These are phyloP conservation scores for Ophiodon elongatus DNA, from an alignment of 2,113 vertebrate genomes.

Conservation along the genomic window DNA sequence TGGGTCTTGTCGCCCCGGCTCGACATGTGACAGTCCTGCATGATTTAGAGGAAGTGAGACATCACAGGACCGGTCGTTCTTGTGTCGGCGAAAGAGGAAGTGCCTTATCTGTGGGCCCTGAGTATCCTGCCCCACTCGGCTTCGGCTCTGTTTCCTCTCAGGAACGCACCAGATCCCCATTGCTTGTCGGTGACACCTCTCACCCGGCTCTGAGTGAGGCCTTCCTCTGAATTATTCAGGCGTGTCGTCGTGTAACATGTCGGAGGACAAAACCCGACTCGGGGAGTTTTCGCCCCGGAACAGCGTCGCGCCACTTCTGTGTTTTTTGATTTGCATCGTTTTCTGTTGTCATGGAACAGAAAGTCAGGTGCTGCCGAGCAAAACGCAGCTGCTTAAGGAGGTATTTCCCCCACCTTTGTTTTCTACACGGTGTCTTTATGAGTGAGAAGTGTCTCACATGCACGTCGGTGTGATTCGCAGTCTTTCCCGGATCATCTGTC, in stretches of 20 bases:
- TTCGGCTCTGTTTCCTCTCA: conserved; percentile 42
- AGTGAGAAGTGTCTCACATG: not conserved
- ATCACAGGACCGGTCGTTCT: conserved; percentile 3
- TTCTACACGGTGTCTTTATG: not conserved
- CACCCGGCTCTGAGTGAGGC: not conserved
- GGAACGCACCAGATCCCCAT: conserved; percentile 33
- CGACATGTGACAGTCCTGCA: conserved; percentile 53
- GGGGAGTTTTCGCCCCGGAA: not conserved
- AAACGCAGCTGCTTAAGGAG: not conserved
- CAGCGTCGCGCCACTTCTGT: not conserved
- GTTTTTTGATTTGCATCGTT: conserved; percentile 32
- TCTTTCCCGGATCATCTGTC: not conserved
- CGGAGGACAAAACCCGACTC: not conserved
- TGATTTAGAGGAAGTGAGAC: conserved; percentile 52
- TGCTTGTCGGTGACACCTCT: conserved; percentile 35
- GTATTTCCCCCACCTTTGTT: conserved; percentile 28
- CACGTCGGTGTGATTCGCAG: not conserved
- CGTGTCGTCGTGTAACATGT: conserved; percentile 5
- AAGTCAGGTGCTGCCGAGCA: not conserved
- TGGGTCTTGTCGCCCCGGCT: not conserved
- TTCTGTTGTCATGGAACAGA: conserved; percentile 19
- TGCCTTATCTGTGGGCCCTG: conserved; percentile 1
- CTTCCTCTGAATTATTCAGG: conserved; percentile 43
- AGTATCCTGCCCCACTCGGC: not conserved
- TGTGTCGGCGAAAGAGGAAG: conserved; percentile 50